phyloP scores from a whole-genome alignment of 1,140 invertebrate species.

The Drosophila lini region DNA sequence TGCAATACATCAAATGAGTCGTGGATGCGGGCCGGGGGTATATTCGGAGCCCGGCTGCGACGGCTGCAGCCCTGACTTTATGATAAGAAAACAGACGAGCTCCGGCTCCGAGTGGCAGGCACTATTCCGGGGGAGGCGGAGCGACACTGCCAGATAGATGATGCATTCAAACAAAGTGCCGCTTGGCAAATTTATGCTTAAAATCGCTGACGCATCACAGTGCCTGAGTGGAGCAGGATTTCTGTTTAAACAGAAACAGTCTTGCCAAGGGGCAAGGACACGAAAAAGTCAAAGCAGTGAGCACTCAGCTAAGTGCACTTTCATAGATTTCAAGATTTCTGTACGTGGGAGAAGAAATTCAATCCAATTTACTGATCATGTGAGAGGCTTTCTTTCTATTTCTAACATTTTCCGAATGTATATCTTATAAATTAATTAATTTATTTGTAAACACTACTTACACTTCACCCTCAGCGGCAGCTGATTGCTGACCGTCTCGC shows the following conservation, averaged over 20 bases:
- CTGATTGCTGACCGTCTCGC: conserved; percentile 91
- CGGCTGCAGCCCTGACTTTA: conserved; percentile 62
- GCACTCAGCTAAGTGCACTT: conserved; percentile 3
- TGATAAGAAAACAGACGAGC: conserved; percentile 60
- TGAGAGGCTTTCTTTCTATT: too few species aligned
- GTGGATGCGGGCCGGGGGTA: conserved; percentile 12
- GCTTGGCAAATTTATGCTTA: conserved; percentile 62
- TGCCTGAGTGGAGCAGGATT: conserved; percentile 8
- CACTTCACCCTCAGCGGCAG: conserved; percentile 92
- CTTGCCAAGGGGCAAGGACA: not conserved
- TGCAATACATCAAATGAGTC: conserved; percentile 75
- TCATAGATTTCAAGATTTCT: not conserved
- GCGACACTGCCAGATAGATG: conserved; percentile 59
- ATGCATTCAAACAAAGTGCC: conserved; percentile 64
- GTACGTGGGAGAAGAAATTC: not conserved
- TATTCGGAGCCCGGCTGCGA: conserved; percentile 40
- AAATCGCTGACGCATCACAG: conserved; percentile 58
- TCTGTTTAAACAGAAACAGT: conserved; percentile 25
- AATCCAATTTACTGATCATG: not conserved
- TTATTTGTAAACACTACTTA: conserved; percentile 86
- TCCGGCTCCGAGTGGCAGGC: conserved; percentile 8
- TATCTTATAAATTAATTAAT: not conserved
- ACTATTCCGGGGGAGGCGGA: conserved; percentile 1
- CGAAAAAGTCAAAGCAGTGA: conserved; percentile 1
- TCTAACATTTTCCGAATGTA: too few species aligned